These are phyloP conservation scores for Chondrilla cf. caribensis DNA, from an alignment of 37 sponge, comb jelly and placozoan species.

Conservation along the genomic window DNA sequence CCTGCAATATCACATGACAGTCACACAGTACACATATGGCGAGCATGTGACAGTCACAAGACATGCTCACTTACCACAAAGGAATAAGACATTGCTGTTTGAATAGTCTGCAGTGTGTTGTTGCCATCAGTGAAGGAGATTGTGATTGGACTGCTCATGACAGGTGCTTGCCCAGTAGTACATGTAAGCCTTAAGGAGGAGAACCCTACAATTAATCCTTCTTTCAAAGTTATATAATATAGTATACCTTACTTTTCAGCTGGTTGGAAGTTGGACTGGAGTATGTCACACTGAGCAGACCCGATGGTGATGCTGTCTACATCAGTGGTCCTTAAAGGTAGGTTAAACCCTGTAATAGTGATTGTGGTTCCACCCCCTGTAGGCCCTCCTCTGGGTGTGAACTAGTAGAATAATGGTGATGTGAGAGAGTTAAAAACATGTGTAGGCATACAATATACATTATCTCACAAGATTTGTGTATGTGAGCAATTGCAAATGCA, in stretches of 20 bases:
- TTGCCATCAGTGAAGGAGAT: neutral
- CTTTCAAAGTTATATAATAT: too few species aligned
- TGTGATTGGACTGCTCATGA: too few species aligned
- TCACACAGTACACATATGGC: too few species aligned
- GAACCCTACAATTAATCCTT: neutral
- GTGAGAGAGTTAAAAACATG: neutral
- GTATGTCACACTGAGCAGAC: too few species aligned
- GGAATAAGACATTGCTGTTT: neutral
- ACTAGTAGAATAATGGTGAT: neutral
- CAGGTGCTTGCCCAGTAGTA: neutral
- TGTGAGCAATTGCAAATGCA: too few species aligned
- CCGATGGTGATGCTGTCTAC: too few species aligned
- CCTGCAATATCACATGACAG: too few species aligned
- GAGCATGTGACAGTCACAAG: too few species aligned
- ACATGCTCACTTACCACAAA: neutral
- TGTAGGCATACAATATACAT: neutral
- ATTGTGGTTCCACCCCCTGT: neutral
- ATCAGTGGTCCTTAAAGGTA: neutral
- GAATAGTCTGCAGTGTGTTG: neutral
- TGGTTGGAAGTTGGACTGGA: too few species aligned
- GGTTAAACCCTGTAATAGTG: constrained; percentile 14
- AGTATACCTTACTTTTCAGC: too few species aligned
- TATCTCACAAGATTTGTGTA: neutral
- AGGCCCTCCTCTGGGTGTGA: neutral
- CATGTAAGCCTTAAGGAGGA: neutral